Evolutionary conservation across 1,140 invertebrate species (phyloP).

Genomic region (Steinernema feltiae): DNA sequence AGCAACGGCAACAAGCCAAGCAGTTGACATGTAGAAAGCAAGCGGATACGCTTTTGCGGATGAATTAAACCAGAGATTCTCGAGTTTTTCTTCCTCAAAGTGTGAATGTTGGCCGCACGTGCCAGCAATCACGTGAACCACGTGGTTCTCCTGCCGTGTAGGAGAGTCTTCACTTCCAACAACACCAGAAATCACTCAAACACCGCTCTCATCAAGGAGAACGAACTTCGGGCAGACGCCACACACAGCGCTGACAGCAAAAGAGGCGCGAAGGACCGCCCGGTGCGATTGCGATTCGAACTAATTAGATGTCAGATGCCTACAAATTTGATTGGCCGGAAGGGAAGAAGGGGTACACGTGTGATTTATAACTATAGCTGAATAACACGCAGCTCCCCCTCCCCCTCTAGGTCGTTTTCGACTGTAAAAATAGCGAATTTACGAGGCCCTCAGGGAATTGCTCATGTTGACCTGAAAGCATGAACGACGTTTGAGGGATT

Average conservation of each 20-base stretch:
- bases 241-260: background rate
- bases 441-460: too few species aligned
- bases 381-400: too few species aligned
- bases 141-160: too few species aligned
- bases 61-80: background rate
- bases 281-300: too few species aligned
- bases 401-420: too few species aligned
- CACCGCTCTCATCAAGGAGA: background rate
- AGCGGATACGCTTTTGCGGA: background rate
- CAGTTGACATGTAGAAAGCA: background rate
- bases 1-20: background rate
- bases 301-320: slow-evolving; percentile 11
- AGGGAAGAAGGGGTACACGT: background rate
- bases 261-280: too few species aligned
- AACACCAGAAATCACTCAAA: background rate
- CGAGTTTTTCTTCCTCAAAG: slow-evolving; percentile 3
- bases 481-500: too few species aligned
- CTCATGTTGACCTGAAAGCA: too few species aligned
- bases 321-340: background rate
- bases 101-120: background rate
- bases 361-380: background rate
- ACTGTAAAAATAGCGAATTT: too few species aligned
- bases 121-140: too few species aligned
- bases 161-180: too few species aligned
- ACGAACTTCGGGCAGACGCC: too few species aligned